Percentiles rank a stretch among this genome's conserved stretches.
Evolutionary conservation across 2,797 vertebrate genomes (phyloP).

Genomic region (Glyptemys insculpta): DNA sequence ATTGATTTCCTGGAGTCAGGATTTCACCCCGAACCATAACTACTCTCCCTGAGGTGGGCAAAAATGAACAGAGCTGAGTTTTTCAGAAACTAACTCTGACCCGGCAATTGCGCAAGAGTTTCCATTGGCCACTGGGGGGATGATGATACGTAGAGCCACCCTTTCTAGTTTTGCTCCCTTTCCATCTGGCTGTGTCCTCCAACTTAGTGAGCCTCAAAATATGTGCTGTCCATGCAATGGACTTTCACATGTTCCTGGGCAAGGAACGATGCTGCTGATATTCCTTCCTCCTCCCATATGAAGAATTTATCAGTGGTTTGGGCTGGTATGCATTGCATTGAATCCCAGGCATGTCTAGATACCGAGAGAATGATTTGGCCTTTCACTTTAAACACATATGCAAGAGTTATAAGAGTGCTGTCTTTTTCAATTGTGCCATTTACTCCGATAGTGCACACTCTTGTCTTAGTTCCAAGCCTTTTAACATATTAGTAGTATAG

Average conservation of each 20-base stretch:
- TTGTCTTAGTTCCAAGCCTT: neutral
- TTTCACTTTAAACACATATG: neutral
- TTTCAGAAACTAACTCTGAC: neutral
- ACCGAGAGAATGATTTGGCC: neutral
- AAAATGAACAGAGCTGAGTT: neutral
- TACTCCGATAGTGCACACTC: neutral
- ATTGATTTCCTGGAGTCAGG: neutral
- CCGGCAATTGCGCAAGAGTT: neutral
- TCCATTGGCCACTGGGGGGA: neutral
- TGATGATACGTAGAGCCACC: neutral
- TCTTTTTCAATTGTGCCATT: neutral
- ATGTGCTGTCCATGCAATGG: neutral
- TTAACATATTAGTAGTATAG: neutral
- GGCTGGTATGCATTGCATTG: neutral
- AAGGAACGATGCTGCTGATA: neutral
- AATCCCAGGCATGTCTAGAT: neutral
- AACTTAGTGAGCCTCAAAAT: neutral
- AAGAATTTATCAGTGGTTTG: neutral
- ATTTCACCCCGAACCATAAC: neutral
- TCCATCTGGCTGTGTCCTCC: neutral
- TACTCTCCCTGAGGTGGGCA: accelerated
- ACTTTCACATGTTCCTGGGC: neutral
- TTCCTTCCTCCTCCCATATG: neutral
- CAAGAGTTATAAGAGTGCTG: neutral
- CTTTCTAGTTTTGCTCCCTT: accelerated